Evolutionary conservation across 2,797 vertebrate genomes (phyloP), one percentile per base, ranked within the genome.

Genomic region (Myotis planiceps): DNA sequence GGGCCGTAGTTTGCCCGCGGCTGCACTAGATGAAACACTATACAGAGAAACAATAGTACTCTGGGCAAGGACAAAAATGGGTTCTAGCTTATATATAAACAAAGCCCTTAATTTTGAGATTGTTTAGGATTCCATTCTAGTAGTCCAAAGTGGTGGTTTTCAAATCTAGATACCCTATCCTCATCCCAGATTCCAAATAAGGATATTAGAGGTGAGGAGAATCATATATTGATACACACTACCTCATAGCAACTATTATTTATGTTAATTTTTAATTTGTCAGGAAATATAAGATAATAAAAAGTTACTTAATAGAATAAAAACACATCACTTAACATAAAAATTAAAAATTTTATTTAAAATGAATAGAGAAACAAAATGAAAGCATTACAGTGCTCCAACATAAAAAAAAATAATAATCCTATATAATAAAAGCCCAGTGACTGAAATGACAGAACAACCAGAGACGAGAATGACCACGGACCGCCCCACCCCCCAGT

Each of bases 341-440:
- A 29, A 95, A 94, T 72, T 1, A 96, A 92, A 81, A 68, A 27
- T 87, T 96, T 95, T 96, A 97, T 96, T 96, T 95, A 90, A 78
- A 75, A 37, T 58, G 15, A 95, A 49, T 13, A 94, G 16, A 27
- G 88, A 95, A 94, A 84, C 60, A 94, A 96, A 93, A 88, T 78
- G 15, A 96, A 96, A 96, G 60, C 18, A 90, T 88, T 83, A 90
- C 21, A 93, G 49, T 69, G 13, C 18, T 95, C 21, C 81, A 94
- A 90, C n/a, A 92, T 39, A 8, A 74, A 94, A 69, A 79, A 25
- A 82, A 45, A 66, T 42, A 42, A 42, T 42, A 42, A 42, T 42
- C 9, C 42, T 42, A 42, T 42, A 10, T 42, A 42, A 42, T 42
- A 42, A 42, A 42, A 42, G 42, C 42, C 9, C 42, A 42, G 9